Conservation (phyloP, 2,888 invertebrate species). For the Callimorpha dominula region DNA sequence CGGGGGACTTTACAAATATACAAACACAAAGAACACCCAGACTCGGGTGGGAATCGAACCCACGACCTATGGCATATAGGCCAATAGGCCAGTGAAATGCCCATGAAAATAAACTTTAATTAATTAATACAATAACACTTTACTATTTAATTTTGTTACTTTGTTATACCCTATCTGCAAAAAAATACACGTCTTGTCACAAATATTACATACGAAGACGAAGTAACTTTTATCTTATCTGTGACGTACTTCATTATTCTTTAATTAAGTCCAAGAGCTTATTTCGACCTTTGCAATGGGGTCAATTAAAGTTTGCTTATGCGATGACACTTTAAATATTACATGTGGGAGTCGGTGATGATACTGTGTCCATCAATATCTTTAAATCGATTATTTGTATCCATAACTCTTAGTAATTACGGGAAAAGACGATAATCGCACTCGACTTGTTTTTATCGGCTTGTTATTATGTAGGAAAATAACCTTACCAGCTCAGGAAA, state of each 20-base stretch:
- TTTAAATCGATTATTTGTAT: neutral
- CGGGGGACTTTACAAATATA: no score
- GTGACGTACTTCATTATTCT: slow-evolving; percentile 42
- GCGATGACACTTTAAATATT: slow-evolving; percentile 35
- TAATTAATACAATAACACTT: neutral
- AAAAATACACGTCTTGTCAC: slow-evolving; percentile 22
- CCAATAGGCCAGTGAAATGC: no score
- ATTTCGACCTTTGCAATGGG: slow-evolving; percentile 41
- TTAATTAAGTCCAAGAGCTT: slow-evolving; percentile 44
- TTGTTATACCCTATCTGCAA: slow-evolving; percentile 20
- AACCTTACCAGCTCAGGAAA: neutral
- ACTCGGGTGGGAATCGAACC: no score
- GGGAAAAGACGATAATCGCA: neutral
- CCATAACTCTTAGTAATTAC: neutral
- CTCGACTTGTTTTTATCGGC: no score
- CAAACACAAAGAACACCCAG: no score
- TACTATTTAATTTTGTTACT: neutral
- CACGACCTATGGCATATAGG: no score
- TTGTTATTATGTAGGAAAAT: neutral
- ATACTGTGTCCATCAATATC: slow-evolving; percentile 1
- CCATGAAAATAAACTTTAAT: neutral
- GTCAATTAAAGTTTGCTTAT: slow-evolving; percentile 38
- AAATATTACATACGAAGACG: slow-evolving; percentile 20
- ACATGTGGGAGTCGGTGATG: slow-evolving; percentile 21
- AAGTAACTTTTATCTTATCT: no score